These are phyloP conservation scores for Brachyhypopomus gauderio DNA, from an alignment of 2,113 vertebrate species.

Conservation along the genomic window DNA sequence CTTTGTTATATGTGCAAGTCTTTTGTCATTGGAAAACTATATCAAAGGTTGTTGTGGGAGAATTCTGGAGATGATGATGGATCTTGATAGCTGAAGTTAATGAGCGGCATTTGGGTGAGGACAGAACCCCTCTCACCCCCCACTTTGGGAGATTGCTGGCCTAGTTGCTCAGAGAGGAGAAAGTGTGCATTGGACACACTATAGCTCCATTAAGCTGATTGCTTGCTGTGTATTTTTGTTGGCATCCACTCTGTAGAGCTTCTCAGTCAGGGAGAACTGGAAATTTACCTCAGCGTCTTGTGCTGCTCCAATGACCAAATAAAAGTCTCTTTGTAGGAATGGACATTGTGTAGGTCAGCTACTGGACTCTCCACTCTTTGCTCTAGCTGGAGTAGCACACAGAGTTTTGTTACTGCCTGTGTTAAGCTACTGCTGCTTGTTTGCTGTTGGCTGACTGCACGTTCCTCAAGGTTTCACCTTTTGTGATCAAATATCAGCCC, in stretches of 20 bases:
- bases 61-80: constrained; percentile 8
- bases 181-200: constrained; percentile 52
- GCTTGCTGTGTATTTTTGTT: constrained; percentile 34
- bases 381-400: background rate
- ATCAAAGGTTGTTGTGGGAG: background rate
- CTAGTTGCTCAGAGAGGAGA: constrained; percentile 44
- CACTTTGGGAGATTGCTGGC: constrained; percentile 50
- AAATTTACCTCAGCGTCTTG: background rate
- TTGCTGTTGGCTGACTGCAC: background rate
- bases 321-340: background rate
- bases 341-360: background rate
- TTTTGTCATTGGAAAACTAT: background rate
- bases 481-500: background rate
- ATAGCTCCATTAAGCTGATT: constrained; percentile 60
- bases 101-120: constrained; percentile 48
- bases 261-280: constrained; percentile 19
- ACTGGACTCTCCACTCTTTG: background rate
- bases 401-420: background rate
- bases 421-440: background rate
- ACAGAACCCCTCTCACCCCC: constrained; percentile 27
- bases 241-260: constrained; percentile 19
- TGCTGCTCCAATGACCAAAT: background rate
- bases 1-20: background rate
- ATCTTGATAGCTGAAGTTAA: constrained; percentile 33
- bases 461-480: background rate